Evolutionary conservation across 2,888 invertebrate genomes (phyloP).

Genomic region (Rugalucina vietnamica): DNA sequence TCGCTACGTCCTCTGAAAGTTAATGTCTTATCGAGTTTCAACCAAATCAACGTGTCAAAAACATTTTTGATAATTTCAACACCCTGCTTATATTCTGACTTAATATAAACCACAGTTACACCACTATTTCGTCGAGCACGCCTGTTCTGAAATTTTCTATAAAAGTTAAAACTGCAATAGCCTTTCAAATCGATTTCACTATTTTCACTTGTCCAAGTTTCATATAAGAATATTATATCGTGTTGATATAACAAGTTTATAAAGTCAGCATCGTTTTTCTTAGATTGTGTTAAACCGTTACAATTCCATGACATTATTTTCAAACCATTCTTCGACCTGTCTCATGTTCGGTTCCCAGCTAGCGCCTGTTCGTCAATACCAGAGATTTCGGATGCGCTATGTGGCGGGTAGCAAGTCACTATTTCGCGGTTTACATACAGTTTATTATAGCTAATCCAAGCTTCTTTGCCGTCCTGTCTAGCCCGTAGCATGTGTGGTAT

Average conservation of each 20-base stretch:
- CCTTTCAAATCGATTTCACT: background rate
- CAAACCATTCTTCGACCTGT: no score
- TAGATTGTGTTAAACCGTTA: background rate
- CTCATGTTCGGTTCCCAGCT: no score
- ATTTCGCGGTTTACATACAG: no score
- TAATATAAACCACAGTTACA: conserved; percentile 26
- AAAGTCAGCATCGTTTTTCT: background rate
- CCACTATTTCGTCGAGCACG: conserved; percentile 38
- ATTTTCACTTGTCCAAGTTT: background rate
- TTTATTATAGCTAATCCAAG: no score
- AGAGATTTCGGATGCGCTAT: no score
- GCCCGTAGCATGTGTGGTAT: no score
- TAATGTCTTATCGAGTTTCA: conserved; percentile 32
- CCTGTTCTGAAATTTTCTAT: conserved; percentile 35
- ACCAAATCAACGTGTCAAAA: conserved; percentile 40
- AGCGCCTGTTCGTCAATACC: no score
- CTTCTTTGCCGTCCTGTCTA: no score
- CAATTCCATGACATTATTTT: background rate
- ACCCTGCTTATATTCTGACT: conserved; percentile 23
- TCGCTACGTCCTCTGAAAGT: conserved; percentile 23
- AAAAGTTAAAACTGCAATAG: conserved; percentile 27
- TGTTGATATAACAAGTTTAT: background rate
- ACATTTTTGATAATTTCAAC: conserved; percentile 35
- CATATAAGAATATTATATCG: background rate
- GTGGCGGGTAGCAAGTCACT: no score